Evolutionary conservation across 2,888 invertebrate genomes (phyloP), one percentile per base, ranked within the genome.

Genomic region (Cantharis lateralis): DNA sequence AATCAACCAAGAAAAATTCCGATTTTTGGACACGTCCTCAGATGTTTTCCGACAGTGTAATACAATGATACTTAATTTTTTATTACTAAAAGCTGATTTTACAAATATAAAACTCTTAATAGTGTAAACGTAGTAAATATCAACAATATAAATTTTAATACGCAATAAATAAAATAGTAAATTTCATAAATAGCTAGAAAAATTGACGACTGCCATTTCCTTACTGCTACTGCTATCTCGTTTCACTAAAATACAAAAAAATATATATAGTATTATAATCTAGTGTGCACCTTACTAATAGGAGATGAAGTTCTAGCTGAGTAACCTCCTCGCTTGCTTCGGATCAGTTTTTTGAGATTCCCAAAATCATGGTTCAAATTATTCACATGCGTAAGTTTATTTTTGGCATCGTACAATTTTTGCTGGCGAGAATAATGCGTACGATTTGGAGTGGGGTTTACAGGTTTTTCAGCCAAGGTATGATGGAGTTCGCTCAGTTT

Each of bases 271-370:
- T 13, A n/a, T 18, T 66, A 10, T 11, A 11, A 64, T 1, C 9
- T n/a, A 5, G 1, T 20, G 4, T 1, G 0, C 10, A 66, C n/a
- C 20, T 7, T 24, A 66, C 24, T 3, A 66, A 20, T 63, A 24
- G 78, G 76, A 15, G 72, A 61, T 1, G 70, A 15, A 68, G 62
- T 75, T 76, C 77, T 70, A 15, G 62, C 79, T 64, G 72, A 10
- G 71, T 76, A 80, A 15, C 76, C 78, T 48, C 79, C 74, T 18
- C 71, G 66, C 11, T 74, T 74, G 68, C 74, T 66, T 15, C 18
- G 71, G 48, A 78, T 72, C 13, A 76, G 15, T 13, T 74, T 32
- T 48, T 70, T 80, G 11, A 78, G 64, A 70, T 76, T 76, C 11
- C 20, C 32, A 73, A 77, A 81, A 63, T 81, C 75, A 26, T 76